Conservation (phyloP, 2,797 vertebrate species). For the Synanceia verrucosa region DNA sequence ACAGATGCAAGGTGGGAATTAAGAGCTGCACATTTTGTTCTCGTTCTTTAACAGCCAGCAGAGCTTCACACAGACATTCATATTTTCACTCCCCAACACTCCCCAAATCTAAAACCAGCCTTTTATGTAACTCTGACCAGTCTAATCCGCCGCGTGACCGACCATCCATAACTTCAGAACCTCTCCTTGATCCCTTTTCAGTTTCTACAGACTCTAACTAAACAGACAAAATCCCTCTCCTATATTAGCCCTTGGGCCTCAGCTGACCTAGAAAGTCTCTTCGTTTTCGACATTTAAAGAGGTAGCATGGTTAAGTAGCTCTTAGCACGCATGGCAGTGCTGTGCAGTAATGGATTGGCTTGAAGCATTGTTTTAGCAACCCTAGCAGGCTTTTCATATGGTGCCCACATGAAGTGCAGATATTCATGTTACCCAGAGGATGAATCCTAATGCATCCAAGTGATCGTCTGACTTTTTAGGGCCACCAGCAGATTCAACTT, state of each 20-base stretch:
- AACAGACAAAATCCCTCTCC: constrained; percentile 7
- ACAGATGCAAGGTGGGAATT: constrained; percentile 12
- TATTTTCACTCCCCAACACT: constrained; percentile 2
- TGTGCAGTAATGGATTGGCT: neutral
- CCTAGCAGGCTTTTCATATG: neutral
- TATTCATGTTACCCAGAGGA: neutral
- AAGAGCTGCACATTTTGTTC: constrained; percentile 55
- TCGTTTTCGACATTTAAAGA: constrained; percentile 23
- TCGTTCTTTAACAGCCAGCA: constrained; percentile 36
- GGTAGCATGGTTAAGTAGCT: neutral
- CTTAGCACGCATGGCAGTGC: neutral
- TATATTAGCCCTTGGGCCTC: constrained; percentile 25
- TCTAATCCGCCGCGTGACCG: constrained; percentile 19
- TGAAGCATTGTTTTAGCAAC: neutral
- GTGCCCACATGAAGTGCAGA: neutral
- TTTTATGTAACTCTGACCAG: constrained; percentile 33
- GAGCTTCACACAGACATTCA: neutral
- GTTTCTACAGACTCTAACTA: neutral
- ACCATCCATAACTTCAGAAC: constrained; percentile 18
- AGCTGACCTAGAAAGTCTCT: constrained; percentile 40
- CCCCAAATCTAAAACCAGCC: constrained; percentile 11
- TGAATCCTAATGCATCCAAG: neutral
- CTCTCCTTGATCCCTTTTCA: constrained; percentile 13
- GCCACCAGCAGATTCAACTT: neutral
- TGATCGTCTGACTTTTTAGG: neutral